These are phyloP conservation scores for Lepidocyrtoides sp. DNA, from an alignment of 2,888 invertebrate species.

Conservation along the genomic window DNA sequence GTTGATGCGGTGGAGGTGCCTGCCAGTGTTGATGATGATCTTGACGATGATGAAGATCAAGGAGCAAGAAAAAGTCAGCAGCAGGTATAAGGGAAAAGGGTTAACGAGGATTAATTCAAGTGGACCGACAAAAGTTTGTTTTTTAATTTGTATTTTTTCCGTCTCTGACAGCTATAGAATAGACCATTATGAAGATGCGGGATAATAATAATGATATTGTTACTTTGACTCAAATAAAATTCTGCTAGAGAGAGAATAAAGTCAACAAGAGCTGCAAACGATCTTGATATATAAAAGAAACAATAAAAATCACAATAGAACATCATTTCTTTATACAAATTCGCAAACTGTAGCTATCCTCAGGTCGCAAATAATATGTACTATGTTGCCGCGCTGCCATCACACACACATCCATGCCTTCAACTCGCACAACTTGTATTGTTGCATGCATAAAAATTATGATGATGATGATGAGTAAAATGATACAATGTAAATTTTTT, in stretches of 20 bases:
- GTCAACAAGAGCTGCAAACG: constrained; percentile 5
- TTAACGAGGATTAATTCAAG: constrained; percentile 73
- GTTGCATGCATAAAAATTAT: background rate
- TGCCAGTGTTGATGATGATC: constrained; percentile 1
- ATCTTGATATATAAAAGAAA: constrained; percentile 25
- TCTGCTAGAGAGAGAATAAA: background rate
- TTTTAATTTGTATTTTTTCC: constrained; percentile 61
- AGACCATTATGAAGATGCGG: constrained; percentile 11
- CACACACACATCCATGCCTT: background rate
- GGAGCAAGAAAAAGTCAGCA: constrained; percentile 69
- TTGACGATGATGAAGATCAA: constrained; percentile 37
- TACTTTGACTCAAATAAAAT: background rate
- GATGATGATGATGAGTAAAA: too few species aligned
- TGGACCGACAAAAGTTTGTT: constrained; percentile 74
- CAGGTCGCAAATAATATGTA: constrained; percentile 13
- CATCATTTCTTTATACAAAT: background rate
- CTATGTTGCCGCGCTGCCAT: background rate
- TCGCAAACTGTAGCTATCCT: background rate
- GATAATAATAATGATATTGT: constrained; percentile 30
- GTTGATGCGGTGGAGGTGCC: too few species aligned
- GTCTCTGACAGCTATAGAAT: constrained; percentile 53
- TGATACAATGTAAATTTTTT: constrained; percentile 23
- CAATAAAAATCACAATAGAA: constrained; percentile 25
- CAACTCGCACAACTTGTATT: background rate
- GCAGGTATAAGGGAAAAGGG: constrained; percentile 58